phyloP scores from a whole-genome alignment of 2,113 vertebrate genomes.

The Ageneiosus marmoratus region DNA sequence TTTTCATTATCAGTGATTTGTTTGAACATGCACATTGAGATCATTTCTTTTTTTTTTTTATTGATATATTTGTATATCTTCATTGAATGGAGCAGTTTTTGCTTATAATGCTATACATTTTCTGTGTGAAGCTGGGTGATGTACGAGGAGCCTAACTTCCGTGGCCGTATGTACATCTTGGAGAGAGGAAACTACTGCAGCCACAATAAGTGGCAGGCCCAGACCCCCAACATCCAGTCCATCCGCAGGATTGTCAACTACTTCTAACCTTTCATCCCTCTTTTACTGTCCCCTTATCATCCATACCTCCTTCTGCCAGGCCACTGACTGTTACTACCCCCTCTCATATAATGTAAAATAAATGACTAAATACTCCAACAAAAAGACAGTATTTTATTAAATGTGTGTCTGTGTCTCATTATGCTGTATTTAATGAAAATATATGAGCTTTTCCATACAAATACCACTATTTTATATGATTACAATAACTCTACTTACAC shows the following conservation, averaged over 20 bases:
- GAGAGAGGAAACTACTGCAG: conserved; percentile 84
- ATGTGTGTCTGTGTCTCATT: conserved; percentile 49
- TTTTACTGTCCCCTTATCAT: not conserved
- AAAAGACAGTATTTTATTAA: conserved; percentile 65
- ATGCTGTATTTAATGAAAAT: not conserved
- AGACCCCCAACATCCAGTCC: conserved; percentile 85
- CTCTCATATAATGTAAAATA: conserved; percentile 68
- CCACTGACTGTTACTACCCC: conserved; percentile 26
- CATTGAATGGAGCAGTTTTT: not conserved
- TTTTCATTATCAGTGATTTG: not conserved
- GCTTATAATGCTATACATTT: not conserved
- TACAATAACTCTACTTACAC: not conserved
- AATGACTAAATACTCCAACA: conserved; percentile 56
- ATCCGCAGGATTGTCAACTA: conserved; percentile 87
- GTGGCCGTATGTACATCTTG: conserved; percentile 87
- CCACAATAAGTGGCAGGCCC: conserved; percentile 83
- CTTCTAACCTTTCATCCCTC: conserved; percentile 71
- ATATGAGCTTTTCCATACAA: not conserved
- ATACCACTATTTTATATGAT: not conserved
- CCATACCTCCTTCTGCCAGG: conserved; percentile 7
- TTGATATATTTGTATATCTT: not conserved
- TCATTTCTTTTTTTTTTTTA: not conserved
- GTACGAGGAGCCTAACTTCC: conserved; percentile 92
- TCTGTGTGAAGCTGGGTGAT: conserved; percentile 83
- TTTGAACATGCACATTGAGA: not conserved